Evolutionary conservation across 2,888 invertebrate species (phyloP).

Genomic region (Ypsolopha scabrella): DNA sequence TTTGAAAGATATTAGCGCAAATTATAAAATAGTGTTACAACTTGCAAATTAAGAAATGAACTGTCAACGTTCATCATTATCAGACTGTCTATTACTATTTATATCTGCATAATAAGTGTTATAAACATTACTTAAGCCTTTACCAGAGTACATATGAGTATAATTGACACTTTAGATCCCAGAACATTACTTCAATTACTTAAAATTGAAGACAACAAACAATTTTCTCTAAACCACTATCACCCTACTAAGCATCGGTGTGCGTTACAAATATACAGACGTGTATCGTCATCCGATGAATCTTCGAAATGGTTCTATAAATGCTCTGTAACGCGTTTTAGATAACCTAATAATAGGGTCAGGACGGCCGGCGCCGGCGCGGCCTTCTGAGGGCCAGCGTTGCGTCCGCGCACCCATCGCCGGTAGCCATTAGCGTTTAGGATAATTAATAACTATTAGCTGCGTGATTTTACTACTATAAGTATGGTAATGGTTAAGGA

Average conservation of each 20-base stretch:
- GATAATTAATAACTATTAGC: slow-evolving; percentile 13
- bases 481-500: not conserved
- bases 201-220: slow-evolving; percentile 1
- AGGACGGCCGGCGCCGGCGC: slow-evolving; percentile 18
- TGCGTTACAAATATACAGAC: slow-evolving; percentile 1
- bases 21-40: too few relatives aligned
- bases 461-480: not conserved
- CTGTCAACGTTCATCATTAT: too few relatives aligned
- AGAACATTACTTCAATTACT: not conserved
- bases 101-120: too few relatives aligned
- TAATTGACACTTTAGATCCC: too few relatives aligned
- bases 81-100: too few relatives aligned
- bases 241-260: slow-evolving; percentile 2
- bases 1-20: too few relatives aligned
- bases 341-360: slow-evolving; percentile 32
- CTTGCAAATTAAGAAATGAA: too few relatives aligned
- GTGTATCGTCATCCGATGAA: slow-evolving; percentile 7
- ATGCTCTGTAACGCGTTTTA: slow-evolving; percentile 8
- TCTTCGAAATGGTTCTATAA: slow-evolving; percentile 9
- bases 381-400: slow-evolving; percentile 18
- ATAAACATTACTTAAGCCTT: too few relatives aligned
- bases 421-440: slow-evolving; percentile 51
- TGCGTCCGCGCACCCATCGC: slow-evolving; percentile 15
- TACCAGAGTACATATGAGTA: too few relatives aligned
- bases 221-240: not conserved